Evolutionary conservation across 2,888 invertebrate genomes (phyloP), one percentile per base, ranked within the genome.

Genomic region (Eumacrocentrus americanus): DNA sequence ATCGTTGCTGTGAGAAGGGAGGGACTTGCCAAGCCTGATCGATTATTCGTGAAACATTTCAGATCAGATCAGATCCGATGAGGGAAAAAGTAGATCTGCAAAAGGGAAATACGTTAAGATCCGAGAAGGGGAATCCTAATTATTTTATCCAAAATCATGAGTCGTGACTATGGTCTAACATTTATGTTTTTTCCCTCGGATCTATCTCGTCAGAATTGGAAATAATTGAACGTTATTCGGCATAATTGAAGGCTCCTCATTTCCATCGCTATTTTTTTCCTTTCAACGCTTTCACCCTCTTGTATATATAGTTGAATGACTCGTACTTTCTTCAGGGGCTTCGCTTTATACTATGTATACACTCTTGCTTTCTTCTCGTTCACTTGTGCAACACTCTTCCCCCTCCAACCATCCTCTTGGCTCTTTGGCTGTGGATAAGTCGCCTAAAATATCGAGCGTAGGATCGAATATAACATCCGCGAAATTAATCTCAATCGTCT

Each of bases 401-500:
- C n/a, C n/a, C n/a, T n/a, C n/a, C n/a, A n/a, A n/a, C n/a, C n/a
- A n/a, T n/a, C n/a, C n/a, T n/a, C n/a, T n/a, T n/a, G n/a, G n/a
- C n/a, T n/a, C n/a, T n/a, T n/a, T n/a, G n/a, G n/a, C n/a, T n/a
- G n/a, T n/a, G 37, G 46, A 29, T 44, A 54, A 42, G 53, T 40
- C 55, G 48, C 16, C 44, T 62, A 58, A 61, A 63, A 63, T 59
- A 63, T 61, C 55, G 60, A 55, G 51, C 25, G 35, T 58, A 63
- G 59, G 51, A 60, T 51, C 54, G 56, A 58, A 54, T 60, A 55
- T 55, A 46, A 51, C 54, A 53, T 37, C 48, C 55, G 64, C 63
- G 58, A 70, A 77, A 79, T 80, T 79, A 80, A 80, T 80, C 80
- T 78, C 74, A 77, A 78, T 79, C 73, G 74, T 72, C 67, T 46